Evolutionary conservation across 2,797 vertebrate genomes (phyloP).

Genomic region (Merluccius polli): DNA sequence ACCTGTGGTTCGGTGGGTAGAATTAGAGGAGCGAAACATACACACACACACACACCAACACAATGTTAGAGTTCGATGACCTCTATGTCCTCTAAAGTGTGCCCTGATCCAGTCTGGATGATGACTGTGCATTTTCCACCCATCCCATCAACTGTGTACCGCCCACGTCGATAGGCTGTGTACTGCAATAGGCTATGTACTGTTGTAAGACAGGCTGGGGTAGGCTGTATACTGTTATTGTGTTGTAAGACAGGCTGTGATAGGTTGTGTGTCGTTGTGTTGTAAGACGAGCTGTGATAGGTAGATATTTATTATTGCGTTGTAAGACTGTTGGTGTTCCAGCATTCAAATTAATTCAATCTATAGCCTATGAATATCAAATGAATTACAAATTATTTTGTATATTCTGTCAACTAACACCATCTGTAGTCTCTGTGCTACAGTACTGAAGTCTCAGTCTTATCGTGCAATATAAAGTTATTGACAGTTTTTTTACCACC

Average conservation of each 20-base stretch:
- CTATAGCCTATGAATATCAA: slow-evolving; percentile 32
- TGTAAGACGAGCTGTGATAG: background rate
- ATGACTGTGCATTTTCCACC: slow-evolving; percentile 53
- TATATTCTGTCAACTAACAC: background rate
- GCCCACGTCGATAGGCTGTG: slow-evolving; percentile 42
- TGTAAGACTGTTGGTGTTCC: slow-evolving; percentile 17
- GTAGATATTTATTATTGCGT: background rate
- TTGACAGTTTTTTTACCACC: background rate
- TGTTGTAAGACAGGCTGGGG: background rate
- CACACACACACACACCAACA: background rate
- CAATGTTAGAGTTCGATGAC: slow-evolving; percentile 5
- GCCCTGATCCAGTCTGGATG: slow-evolving; percentile 39
- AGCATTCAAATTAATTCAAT: slow-evolving; percentile 34
- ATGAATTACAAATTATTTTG: background rate
- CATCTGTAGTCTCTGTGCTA: background rate
- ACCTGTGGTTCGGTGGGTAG: too few species aligned
- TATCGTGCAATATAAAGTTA: background rate
- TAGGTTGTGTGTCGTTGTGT: background rate
- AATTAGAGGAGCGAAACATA: too few species aligned
- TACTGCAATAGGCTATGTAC: background rate
- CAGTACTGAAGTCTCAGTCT: background rate
- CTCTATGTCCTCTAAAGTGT: slow-evolving; percentile 46
- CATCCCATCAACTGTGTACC: slow-evolving; percentile 41
- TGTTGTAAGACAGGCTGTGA: slow-evolving; percentile 19
- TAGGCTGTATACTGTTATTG: slow-evolving; percentile 1